Evolutionary conservation across 1,140 invertebrate genomes (phyloP), one percentile per base, ranked within the genome.

Genomic region (Drosophila lacteicornis): DNA sequence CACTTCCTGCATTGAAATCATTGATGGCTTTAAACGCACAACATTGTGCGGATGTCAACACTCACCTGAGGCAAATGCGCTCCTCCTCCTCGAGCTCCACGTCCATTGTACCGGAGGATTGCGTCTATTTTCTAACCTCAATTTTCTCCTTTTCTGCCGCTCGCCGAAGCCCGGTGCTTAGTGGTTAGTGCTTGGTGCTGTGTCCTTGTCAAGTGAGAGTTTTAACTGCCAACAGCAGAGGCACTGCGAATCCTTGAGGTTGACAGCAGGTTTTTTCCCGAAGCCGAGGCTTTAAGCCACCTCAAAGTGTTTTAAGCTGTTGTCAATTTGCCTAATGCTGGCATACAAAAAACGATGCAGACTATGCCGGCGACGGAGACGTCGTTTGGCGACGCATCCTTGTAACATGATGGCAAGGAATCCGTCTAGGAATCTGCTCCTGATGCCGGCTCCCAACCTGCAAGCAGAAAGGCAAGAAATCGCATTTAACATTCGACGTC

Each of bases 321-420:
- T 85, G 85, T 88, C 85, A 75, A 90, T 90, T 85, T 90, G 80
- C 85, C 85, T 85, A 91, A 85, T 85, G 75, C 79, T 61, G 49
- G 63, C 63, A 59, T 46, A 49, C 70, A 66, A 30, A 47, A 49
- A 42, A 53, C 40, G 55, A 22, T 67, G 46, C 60, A 50, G 53
- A 33, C 12, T 38, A 9, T 55, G 33, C 33, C 53, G 53, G 53
- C 13, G 15, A 25, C 53, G 11, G 40, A 45, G 53, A 38, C 33
- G 56, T 83, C 40, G 36, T 45, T 50, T 45, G 56, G 17, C 11
- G 40, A 56, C 12, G 22, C 43, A 56, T 78, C 47, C 65, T 59
- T 71, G 62, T 80, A 60, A 55, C 83, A 87, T 86, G 55, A 47
- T 73, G 77, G 38, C 46, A 6, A 17, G 42, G 61, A 45, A 61